Evolutionary conservation across 2,888 invertebrate species (phyloP), one percentile per base, ranked within the genome.

Genomic region (Hermaeophaga mercurialis): DNA sequence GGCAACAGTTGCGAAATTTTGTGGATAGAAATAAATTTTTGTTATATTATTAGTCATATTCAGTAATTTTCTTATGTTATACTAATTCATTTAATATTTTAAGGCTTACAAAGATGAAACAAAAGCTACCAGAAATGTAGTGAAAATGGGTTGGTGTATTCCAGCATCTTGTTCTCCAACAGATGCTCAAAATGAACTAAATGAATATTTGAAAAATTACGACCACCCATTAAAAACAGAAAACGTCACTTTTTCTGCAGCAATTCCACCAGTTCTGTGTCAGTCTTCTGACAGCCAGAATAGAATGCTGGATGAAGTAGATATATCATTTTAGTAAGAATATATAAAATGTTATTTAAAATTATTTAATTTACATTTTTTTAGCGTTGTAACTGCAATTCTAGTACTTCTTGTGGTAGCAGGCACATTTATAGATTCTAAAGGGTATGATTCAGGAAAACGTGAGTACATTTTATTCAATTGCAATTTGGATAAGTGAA

Each of bases 271-370:
- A 19, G 34, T 66, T n/a, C 65, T 71, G 14, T 78, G 78, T 59
- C 73, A 75, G 49, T 71, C 65, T 18, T 65, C 68, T 46, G 65
- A 64, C 9, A 72, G 73, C 15, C 56, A 58, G 14, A 58, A 63
- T 6, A 11, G 19, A 47, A 50, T 61, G 17, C 70, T 74, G 31
- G 71, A 70, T 54, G 54, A 54, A 1, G 70, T 66, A 2, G 77
- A 77, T 61, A 71, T 75, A 18, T 62, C 66, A 4, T 78, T 79
- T 65, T 74, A 75, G 79, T 78, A 70, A 68, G 66, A 65, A 22
- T 22, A 5, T 22, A n/a, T n/a, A n/a, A n/a, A n/a, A n/a, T n/a
- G n/a, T n/a, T n/a, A n/a, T n/a, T n/a, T 31, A 31, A 2, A 44
- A 18, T 24, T 9, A 7, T 17, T 3, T 2, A 11, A 7, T 3